Evolutionary conservation across 2,888 invertebrate species (phyloP).

Genomic region (Adela reaumurella): DNA sequence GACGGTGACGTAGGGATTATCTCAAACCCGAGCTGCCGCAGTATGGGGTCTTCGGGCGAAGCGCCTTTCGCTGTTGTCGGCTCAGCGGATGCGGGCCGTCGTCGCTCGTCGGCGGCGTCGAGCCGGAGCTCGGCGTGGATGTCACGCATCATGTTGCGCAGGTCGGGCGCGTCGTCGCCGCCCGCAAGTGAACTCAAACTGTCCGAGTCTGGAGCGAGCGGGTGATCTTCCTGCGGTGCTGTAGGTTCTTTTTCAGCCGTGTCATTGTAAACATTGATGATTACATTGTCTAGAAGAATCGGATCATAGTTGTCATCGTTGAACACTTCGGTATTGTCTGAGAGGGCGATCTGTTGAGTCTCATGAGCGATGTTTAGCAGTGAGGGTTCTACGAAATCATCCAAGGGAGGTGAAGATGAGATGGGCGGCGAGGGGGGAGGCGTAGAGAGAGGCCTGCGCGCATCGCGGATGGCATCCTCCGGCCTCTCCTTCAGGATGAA

Average conservation of each 20-base stretch:
- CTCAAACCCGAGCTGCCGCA: slow-evolving; percentile 56
- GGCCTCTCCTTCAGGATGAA: slow-evolving; percentile 59
- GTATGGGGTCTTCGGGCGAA: slow-evolving; percentile 35
- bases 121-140: slow-evolving; percentile 41
- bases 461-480: slow-evolving; percentile 14
- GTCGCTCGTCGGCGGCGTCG: slow-evolving; percentile 23
- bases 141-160: slow-evolving; percentile 60
- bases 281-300: no score
- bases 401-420: slow-evolving; percentile 21
- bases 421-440: slow-evolving; percentile 26
- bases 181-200: slow-evolving; percentile 19
- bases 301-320: no score
- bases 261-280: no score
- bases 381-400: slow-evolving; percentile 30
- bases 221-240: no score
- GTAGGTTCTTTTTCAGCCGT: no score
- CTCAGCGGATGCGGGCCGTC: neutral
- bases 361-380: no score
- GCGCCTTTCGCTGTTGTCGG: slow-evolving; percentile 17
- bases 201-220: slow-evolving; percentile 5
- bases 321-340: no score
- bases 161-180: slow-evolving; percentile 45
- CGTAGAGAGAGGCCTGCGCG: neutral
- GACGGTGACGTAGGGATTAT: slow-evolving; percentile 50
- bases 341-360: no score